Evolutionary conservation across 2,888 invertebrate species (phyloP), one percentile per base, ranked within the genome.

Genomic region (Netelia fuscicornis): DNA sequence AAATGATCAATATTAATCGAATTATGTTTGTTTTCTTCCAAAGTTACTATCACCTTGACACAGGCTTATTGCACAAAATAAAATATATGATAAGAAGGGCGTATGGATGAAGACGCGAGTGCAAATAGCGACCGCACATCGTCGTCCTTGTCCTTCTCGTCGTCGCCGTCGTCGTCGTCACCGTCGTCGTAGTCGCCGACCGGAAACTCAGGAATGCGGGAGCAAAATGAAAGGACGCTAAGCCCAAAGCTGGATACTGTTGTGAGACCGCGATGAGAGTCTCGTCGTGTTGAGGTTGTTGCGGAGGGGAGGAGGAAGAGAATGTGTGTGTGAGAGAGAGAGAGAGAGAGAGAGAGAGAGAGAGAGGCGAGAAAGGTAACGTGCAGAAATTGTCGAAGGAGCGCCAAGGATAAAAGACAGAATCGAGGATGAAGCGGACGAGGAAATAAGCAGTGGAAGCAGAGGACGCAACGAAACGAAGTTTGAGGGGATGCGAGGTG

Each of bases 211-310:
- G 89, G 90, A 91, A 91, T 91, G 91, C 89, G 86, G 70, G 88
- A 89, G 88, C 86, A 85, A 90, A 90, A 91, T 90, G 90, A 90
- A 91, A 91, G 89, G 88, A 88, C 86, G 87, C 87, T 80, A 89
- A 89, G 87, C 88, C 89, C 86, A 88, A 89, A 89, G 89, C 88
- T 89, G 88, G 86, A 84, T 87, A 84, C 48, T 23, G 74, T 62
- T 72, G 37, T 62, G 56, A 80, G 62, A 62, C 30, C 62, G 68
- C 52, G 20, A 54, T 13, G 13, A 65, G 65, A 75, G 64, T 76
- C 65, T 54, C 42, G 65, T 30, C 54, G 56, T 65, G 54, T 76
- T 37, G 23, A 65, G 54, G 52, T 65, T 42, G 37, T 52, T 52
- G 56, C 5, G 42, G 42, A 37, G 42, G 17, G 58, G n/a, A 10